A percentile compares a stretch with the other conserved stretches of the same genome.
phyloP scores from a whole-genome alignment of 1,140 invertebrate genomes.

The Platyscapa corneri region DNA sequence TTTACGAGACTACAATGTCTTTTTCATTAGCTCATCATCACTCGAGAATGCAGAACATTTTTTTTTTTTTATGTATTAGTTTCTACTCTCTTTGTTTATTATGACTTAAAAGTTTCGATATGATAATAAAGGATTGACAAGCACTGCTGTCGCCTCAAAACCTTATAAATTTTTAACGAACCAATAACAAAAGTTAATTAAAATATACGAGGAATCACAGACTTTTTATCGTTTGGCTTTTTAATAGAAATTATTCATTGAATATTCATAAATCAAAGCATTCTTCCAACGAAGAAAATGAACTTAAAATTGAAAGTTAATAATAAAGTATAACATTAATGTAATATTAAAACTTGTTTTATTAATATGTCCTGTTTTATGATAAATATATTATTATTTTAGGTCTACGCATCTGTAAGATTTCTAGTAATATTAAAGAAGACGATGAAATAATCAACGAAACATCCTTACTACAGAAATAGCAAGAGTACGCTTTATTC shows the following conservation, averaged over 20 bases:
- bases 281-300: not conserved
- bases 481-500: not conserved
- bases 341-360: no score
- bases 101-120: slow-evolving; percentile 16
- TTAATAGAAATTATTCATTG: not conserved
- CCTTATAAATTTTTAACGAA: slow-evolving; percentile 13
- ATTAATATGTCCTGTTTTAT: no score
- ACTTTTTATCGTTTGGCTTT: not conserved
- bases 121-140: not conserved
- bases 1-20: not conserved
- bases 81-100: not conserved
- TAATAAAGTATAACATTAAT: no score
- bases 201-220: not conserved
- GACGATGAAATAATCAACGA: not conserved
- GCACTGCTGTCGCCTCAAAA: not conserved
- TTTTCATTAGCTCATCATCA: not conserved
- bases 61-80: not conserved
- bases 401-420: not conserved
- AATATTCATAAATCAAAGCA: not conserved
- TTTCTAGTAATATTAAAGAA: not conserved
- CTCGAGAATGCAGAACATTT: not conserved
- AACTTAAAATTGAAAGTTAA: not conserved
- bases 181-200: slow-evolving; percentile 13
- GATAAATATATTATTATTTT: no score
- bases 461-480: not conserved